These are phyloP conservation scores for Leptinotarsa haldemani DNA, from an alignment of 2,888 invertebrate species.

Conservation along the genomic window DNA sequence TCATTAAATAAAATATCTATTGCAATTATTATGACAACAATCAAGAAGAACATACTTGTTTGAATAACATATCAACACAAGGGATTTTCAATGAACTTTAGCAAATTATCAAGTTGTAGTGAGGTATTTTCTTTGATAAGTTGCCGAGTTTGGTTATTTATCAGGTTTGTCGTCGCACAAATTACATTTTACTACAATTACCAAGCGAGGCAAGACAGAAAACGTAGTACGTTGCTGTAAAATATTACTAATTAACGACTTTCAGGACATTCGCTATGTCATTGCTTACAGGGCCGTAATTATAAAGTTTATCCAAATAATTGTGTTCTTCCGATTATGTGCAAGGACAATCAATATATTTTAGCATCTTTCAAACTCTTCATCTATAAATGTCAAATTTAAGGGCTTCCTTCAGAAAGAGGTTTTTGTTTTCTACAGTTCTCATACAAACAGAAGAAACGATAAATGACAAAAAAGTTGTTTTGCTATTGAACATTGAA, in stretches of 20 bases:
- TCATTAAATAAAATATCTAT: no score
- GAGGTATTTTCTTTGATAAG: constrained; percentile 50
- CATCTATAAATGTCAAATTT: no score
- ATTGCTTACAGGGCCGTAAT: constrained; percentile 42
- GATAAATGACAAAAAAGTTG: no score
- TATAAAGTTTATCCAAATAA: background rate
- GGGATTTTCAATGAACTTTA: constrained; percentile 27
- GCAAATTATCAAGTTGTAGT: constrained; percentile 41
- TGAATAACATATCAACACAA: background rate
- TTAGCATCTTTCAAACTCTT: no score
- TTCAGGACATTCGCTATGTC: constrained; percentile 60
- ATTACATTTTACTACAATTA: constrained; percentile 58
- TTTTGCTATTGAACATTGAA: no score
- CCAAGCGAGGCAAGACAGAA: constrained; percentile 52
- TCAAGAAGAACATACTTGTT: background rate
- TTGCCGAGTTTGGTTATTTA: constrained; percentile 54
- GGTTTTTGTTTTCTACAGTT: no score
- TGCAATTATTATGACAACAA: background rate
- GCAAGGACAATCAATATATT: no score
- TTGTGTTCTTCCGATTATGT: no score
- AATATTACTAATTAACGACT: constrained; percentile 65
- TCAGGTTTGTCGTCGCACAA: constrained; percentile 57
- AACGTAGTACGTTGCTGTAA: constrained; percentile 59
- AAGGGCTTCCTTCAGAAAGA: no score
- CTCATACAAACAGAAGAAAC: no score